Conservation (phyloP, 2,888 invertebrate species). For the Melinaea menophilus region DNA sequence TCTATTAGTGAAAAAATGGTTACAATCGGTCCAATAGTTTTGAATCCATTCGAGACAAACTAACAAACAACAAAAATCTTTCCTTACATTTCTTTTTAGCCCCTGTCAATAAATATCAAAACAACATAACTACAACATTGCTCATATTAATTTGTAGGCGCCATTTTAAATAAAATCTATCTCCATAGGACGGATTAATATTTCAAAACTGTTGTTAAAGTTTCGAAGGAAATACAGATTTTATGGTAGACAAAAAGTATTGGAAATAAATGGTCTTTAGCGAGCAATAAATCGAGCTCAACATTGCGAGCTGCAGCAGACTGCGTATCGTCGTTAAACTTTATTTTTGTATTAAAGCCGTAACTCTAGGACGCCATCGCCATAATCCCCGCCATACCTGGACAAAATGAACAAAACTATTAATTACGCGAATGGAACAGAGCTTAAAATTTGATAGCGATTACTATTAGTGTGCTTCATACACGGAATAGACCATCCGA, state of each 20-base stretch:
- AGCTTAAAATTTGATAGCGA: constrained; percentile 1
- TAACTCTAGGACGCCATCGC: constrained; percentile 61
- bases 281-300: constrained; percentile 68
- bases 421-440: background rate
- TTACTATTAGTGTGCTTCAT: background rate
- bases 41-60: no score
- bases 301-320: constrained; percentile 65
- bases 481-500: no score
- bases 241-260: constrained; percentile 56
- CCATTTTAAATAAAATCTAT: no score
- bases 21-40: no score
- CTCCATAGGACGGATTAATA: no score
- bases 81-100: no score
- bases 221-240: constrained; percentile 34
- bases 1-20: no score
- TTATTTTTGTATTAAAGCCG: constrained; percentile 75
- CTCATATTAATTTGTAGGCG: no score
- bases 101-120: no score
- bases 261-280: constrained; percentile 58
- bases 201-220: constrained; percentile 8
- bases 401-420: constrained; percentile 32
- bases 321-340: constrained; percentile 69
- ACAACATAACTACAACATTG: no score
- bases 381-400: constrained; percentile 56
- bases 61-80: no score